Evolutionary conservation across 2,888 invertebrate species (phyloP), one percentile per base, ranked within the genome.

Genomic region (Sipha maydis): DNA sequence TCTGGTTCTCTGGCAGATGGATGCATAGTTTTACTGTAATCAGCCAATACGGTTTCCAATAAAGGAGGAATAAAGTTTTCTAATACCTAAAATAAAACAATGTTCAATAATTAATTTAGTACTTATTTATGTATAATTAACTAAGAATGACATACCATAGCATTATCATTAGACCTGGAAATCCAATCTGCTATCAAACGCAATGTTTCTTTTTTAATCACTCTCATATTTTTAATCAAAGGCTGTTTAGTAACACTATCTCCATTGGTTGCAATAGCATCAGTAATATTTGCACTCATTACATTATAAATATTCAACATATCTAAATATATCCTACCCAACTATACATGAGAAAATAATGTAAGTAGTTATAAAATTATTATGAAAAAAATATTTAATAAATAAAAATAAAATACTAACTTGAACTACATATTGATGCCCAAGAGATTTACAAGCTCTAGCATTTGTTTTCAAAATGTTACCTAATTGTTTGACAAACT

Each of bases 381-480:
- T 76, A 11, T 67, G n/a, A 75, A 48, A 11, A 54, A 25, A 67
- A 79, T 8, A 19, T 82, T 25, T 11, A 78, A 25, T 31, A 73
- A 56, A 21, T 1, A 28, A 84, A n/a, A 76, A 34, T 34, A 54
- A 56, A 34, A 21, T 5, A 77, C 77, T 91, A 90, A 94, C 93
- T 92, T 94, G 94, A 90, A 96, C 94, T 90, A 99, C 98, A 93
- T 98, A 99, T 7, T 98, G 96, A 92, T 99, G 98, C 7, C 98
- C 98, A 75, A 99, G 93, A 79, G 99, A 98, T 93, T 98, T 98
- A 92, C 99, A 99, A n/a, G 99, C 99, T 90, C 99, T 94, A 31
- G 99, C 98, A 93, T 99, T 99, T 1, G 99, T 99, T 93, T 99
- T 99, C 89, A 99, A 94, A 92, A 99, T 99, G 93, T 98, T 99